Evolutionary conservation across 2,888 invertebrate genomes (phyloP).

Genomic region (Acanthosoma haemorrhoidale): DNA sequence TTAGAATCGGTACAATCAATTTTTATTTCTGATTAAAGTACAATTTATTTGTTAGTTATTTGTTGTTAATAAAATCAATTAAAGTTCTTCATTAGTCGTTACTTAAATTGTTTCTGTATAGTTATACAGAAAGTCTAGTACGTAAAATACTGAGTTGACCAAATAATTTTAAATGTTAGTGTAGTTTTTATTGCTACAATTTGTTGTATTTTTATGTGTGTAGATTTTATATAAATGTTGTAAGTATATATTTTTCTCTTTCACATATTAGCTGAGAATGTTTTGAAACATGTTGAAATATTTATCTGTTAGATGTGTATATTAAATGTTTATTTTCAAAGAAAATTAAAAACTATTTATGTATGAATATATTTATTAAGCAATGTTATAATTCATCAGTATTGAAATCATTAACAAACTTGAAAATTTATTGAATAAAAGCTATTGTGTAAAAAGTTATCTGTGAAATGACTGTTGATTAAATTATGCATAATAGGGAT

Average conservation of each 20-base stretch:
- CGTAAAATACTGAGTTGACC: neutral
- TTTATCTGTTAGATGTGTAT: neutral
- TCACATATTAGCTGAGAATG: neutral
- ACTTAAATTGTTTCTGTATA: too few species aligned
- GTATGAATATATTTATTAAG: neutral
- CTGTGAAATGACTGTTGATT: too few species aligned
- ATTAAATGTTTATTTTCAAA: neutral
- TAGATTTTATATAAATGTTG: conserved; percentile 7
- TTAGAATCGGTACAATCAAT: too few species aligned
- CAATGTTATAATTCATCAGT: neutral
- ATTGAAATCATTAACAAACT: neutral
- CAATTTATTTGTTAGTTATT: neutral
- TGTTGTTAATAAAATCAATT: conserved; percentile 2
- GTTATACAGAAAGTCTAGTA: too few species aligned
- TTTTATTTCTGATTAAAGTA: neutral
- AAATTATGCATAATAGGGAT: neutral
- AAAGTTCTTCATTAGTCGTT: neutral
- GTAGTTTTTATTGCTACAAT: neutral
- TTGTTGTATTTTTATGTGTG: neutral
- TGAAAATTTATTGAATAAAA: too few species aligned
- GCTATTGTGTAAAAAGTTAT: neutral
- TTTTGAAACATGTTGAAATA: neutral
- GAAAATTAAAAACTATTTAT: neutral
- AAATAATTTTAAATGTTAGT: neutral
- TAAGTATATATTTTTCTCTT: neutral